phyloP scores from a whole-genome alignment of 2,113 vertebrate species.

The Brachyhypopomus occidentalis region DNA sequence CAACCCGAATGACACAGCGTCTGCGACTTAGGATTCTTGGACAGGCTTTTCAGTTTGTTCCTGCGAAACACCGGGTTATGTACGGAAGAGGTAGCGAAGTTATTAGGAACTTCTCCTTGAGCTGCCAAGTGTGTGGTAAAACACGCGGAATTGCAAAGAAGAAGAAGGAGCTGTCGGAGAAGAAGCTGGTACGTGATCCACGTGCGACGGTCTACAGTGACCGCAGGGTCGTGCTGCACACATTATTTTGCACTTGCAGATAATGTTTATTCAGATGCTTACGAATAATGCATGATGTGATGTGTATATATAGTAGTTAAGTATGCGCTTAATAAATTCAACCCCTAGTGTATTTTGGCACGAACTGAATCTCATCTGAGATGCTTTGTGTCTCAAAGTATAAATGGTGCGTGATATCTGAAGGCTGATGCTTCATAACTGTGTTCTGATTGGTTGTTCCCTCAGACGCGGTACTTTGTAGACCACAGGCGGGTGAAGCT shows the following conservation, averaged over 20 bases:
- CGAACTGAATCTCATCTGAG: too few species aligned
- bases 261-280: too few species aligned
- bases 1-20: slow-evolving; percentile 2
- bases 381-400: too few species aligned
- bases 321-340: too few species aligned
- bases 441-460: not conserved
- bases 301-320: too few species aligned
- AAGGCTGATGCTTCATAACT: not conserved
- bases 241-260: too few species aligned
- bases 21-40: not conserved
- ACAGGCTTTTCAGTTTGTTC: not conserved
- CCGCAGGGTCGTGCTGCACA: too few species aligned
- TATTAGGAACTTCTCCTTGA: not conserved
- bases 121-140: slow-evolving; percentile 14
- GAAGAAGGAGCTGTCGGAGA: slow-evolving; percentile 37
- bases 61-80: not conserved
- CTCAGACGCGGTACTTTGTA: slow-evolving; percentile 85
- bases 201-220: too few species aligned
- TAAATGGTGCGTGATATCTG: too few species aligned
- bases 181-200: slow-evolving; percentile 39
- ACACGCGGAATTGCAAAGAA: not conserved
- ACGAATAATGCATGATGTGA: too few species aligned
- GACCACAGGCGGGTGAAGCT: slow-evolving; percentile 84
- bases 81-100: not conserved
- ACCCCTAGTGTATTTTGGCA: too few species aligned